These are phyloP conservation scores for Embidobia sp. DNA, from an alignment of 2,888 invertebrate genomes.

Conservation along the genomic window DNA sequence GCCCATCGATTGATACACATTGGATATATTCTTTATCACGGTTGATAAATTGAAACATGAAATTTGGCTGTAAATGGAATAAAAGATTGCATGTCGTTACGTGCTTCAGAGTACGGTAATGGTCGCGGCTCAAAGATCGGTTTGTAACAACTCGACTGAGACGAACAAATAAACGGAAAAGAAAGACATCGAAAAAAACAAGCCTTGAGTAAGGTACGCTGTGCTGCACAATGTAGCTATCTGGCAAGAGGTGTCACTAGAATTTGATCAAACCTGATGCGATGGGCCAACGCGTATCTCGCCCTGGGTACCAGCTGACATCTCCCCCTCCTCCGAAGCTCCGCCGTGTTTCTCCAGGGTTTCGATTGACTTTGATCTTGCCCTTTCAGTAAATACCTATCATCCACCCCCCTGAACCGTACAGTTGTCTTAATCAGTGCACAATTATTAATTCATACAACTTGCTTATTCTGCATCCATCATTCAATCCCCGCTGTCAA, in stretches of 20 bases:
- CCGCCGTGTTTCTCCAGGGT: conserved; percentile 81
- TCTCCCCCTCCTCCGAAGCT: conserved; percentile 82
- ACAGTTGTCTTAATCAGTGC: conserved; percentile 66
- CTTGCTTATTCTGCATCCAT: conserved; percentile 52
- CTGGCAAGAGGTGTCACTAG: conserved; percentile 75
- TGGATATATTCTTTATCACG: too few species aligned
- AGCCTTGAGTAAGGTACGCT: conserved; percentile 77
- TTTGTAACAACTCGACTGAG: too few species aligned
- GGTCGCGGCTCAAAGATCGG: too few species aligned
- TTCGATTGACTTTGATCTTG: conserved; percentile 79
- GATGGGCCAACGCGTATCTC: conserved; percentile 90
- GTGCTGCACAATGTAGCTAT: conserved; percentile 77
- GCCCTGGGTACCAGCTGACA: conserved; percentile 87
- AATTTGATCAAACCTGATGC: conserved; percentile 85
- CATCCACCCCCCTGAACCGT: conserved; percentile 79
- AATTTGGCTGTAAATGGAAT: conserved; percentile 6
- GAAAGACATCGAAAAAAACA: conserved; percentile 61
- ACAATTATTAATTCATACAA: conserved; percentile 42
- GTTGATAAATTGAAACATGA: conserved; percentile 17
- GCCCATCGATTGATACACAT: too few species aligned
- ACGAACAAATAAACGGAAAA: conserved; percentile 12
- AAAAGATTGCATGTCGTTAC: background rate
- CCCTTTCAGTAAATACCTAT: conserved; percentile 79
- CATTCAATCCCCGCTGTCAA: too few species aligned
- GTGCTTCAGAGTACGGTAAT: too few species aligned